A percentile compares a stretch with the other conserved stretches of the same genome.
Conservation (phyloP, 2,797 vertebrate species). For the Poeciliopsis gracilis region DNA sequence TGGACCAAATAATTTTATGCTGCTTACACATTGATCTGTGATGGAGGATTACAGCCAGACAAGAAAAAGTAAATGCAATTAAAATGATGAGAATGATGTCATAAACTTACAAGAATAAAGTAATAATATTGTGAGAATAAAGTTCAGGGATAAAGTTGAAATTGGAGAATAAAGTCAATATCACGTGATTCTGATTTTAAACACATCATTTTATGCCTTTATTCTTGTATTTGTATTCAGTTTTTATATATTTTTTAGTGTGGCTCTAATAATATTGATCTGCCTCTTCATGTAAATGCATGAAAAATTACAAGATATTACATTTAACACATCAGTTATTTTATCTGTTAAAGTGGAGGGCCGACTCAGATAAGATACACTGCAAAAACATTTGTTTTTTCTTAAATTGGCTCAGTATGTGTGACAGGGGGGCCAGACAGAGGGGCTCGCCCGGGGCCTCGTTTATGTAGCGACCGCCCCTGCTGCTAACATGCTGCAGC, state of each 20-base stretch:
- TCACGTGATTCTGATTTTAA: too few relatives aligned
- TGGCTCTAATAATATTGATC: neutral
- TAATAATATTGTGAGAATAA: too few relatives aligned
- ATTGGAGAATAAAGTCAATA: too few relatives aligned
- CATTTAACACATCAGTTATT: neutral
- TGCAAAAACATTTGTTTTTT: neutral
- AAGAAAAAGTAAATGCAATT: too few relatives aligned
- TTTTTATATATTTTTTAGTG: neutral
- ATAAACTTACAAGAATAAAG: too few relatives aligned
- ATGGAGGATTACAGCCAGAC: too few relatives aligned
- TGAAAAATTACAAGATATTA: neutral
- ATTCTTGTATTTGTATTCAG: too few relatives aligned
- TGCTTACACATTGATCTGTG: too few relatives aligned
- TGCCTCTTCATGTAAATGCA: neutral
- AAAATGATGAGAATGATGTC: too few relatives aligned
- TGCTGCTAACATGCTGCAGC: neutral
- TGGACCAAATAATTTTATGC: neutral
- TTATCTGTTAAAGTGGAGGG: neutral
- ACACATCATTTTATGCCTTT: too few relatives aligned
- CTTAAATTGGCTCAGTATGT: neutral
- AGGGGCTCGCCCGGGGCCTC: neutral
- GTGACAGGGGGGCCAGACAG: neutral
- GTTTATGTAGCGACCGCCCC: neutral
- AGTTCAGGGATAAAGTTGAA: too few relatives aligned
- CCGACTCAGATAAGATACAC: neutral